Evolutionary conservation across 1,140 invertebrate species (phyloP).

Genomic region (Pteromalus puparum): DNA sequence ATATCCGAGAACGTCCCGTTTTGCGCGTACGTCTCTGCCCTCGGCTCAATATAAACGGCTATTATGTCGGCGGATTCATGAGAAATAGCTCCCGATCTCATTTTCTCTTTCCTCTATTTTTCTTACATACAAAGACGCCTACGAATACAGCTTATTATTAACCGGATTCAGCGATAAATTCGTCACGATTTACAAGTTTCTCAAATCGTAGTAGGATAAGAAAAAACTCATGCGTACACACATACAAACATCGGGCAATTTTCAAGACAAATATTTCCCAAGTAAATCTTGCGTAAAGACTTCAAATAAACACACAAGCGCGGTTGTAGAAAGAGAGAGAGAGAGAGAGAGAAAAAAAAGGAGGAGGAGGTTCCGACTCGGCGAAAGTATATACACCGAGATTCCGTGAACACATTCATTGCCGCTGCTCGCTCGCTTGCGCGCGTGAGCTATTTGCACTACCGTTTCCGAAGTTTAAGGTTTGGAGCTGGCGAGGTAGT

Average conservation of each 20-base stretch:
- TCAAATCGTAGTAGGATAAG: too few species aligned
- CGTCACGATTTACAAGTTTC: too few species aligned
- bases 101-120: too few species aligned
- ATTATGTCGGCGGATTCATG: too few species aligned
- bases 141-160: too few species aligned
- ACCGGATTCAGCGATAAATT: too few species aligned
- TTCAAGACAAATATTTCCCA: background rate
- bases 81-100: too few species aligned
- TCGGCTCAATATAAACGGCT: too few species aligned
- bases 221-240: too few species aligned
- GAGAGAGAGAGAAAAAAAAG: background rate
- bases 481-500: background rate
- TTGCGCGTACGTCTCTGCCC: too few species aligned
- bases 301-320: background rate
- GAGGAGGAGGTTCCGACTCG: background rate
- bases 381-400: background rate
- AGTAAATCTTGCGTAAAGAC: conserved; percentile 1
- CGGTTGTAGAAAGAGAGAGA: background rate
- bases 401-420: conserved; percentile 8
- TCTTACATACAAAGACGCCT: too few species aligned
- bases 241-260: background rate
- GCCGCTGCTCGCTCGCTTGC: background rate
- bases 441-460: background rate
- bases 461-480: conserved; percentile 19
- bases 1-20: too few species aligned